Percentiles rank a stretch among this genome's conserved stretches.
These are phyloP conservation scores for Tachysurus vachellii DNA, from an alignment of 2,113 vertebrate species.

Conservation along the genomic window DNA sequence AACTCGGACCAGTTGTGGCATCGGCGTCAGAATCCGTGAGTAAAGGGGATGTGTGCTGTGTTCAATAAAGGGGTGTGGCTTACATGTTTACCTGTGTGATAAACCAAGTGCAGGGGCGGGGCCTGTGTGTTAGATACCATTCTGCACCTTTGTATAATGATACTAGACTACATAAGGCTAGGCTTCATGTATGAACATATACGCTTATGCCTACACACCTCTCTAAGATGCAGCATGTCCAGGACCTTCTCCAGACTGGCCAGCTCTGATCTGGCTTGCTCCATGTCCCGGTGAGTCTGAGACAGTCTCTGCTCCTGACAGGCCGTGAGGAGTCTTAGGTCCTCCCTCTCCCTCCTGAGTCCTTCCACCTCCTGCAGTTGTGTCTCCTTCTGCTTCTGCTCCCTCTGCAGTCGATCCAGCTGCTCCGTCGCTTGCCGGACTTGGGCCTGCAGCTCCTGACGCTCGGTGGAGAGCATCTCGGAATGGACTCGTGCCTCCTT, in stretches of 20 bases:
- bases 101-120: not conserved
- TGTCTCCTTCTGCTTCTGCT: conserved; percentile 69
- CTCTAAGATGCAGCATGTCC: conserved; percentile 72
- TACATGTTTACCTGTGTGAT: rapidly evolving
- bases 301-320: conserved; percentile 74
- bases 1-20: not conserved
- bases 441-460: conserved; percentile 70
- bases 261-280: conserved; percentile 78
- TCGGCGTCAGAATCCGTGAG: too few relatives aligned
- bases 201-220: conserved; percentile 58
- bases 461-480: conserved; percentile 71
- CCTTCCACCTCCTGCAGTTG: conserved; percentile 67
- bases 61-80: not conserved
- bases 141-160: not conserved
- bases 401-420: conserved; percentile 73
- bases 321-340: conserved; percentile 70
- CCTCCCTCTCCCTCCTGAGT: conserved; percentile 76
- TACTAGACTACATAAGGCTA: not conserved
- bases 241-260: conserved; percentile 78
- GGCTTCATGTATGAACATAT: not conserved
- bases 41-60: not conserved
- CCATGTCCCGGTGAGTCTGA: conserved; percentile 76
- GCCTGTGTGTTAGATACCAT: not conserved
- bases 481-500: conserved; percentile 70
- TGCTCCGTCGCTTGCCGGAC: conserved; percentile 71